Percentiles rank a stretch among this genome's conserved stretches.
Conservation (phyloP, 2,113 vertebrate species). For the Genyomyrus donnyi region DNA sequence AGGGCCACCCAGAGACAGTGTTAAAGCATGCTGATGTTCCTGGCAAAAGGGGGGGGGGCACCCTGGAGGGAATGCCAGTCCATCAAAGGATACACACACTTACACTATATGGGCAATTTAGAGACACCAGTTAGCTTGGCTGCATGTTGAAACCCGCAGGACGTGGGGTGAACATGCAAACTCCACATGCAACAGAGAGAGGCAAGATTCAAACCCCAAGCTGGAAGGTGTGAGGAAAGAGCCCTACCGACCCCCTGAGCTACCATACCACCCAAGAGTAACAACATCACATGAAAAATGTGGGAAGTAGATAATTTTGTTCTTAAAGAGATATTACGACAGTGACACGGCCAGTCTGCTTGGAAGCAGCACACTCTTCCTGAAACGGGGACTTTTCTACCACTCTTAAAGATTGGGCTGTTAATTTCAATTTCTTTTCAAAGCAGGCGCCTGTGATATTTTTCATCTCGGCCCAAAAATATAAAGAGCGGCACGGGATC, state of each 20-base stretch:
- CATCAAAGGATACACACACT: not conserved
- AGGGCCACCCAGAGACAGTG: not conserved
- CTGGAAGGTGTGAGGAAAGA: not conserved
- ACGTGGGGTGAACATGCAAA: not conserved
- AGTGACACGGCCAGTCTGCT: not conserved
- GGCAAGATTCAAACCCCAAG: not conserved
- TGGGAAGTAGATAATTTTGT: not conserved
- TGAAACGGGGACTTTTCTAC: not conserved
- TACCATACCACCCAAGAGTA: not conserved
- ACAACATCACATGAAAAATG: not conserved
- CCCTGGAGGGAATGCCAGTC: not conserved
- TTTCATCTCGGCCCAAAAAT: not conserved
- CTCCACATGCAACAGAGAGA: not conserved
- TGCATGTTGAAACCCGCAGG: not conserved
- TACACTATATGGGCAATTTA: not conserved
- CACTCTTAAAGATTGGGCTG: not conserved
- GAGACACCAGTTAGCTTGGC: not conserved
- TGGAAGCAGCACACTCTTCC: not conserved
- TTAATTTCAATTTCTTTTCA: not conserved
- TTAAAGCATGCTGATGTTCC: not conserved
- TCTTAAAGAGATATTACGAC: not conserved
- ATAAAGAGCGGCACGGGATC: not conserved
- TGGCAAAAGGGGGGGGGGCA: not conserved
- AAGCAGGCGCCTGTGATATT: not conserved
- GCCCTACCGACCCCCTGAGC: not conserved